These are phyloP conservation scores for Cinara cedri DNA, from an alignment of 2,888 invertebrate species.

Conservation along the genomic window DNA sequence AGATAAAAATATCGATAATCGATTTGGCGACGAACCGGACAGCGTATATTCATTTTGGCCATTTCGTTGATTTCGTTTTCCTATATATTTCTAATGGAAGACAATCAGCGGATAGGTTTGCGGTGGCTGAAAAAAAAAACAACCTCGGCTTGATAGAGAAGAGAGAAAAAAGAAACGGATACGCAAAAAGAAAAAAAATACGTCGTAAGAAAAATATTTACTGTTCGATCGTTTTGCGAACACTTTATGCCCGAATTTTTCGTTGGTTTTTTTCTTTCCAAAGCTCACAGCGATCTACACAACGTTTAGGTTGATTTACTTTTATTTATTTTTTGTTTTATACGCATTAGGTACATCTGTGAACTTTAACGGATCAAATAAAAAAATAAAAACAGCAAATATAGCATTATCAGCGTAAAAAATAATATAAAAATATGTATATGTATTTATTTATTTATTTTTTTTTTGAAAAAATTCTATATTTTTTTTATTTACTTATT, in stretches of 20 bases:
- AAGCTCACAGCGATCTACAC: too few relatives aligned
- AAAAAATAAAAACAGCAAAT: too few relatives aligned
- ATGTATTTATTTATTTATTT: too few relatives aligned
- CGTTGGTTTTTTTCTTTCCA: too few relatives aligned
- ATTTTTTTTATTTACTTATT: too few relatives aligned
- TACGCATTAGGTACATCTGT: too few relatives aligned
- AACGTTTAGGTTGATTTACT: too few relatives aligned
- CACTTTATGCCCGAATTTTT: background rate
- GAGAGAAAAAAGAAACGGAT: background rate
- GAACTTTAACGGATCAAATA: too few relatives aligned
- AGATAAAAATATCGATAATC: background rate
- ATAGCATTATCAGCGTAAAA: too few relatives aligned
- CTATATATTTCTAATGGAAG: background rate
- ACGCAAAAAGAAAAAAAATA: background rate
- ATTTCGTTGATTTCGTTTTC: background rate
- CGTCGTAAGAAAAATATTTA: conserved; percentile 19
- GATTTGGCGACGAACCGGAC: background rate
- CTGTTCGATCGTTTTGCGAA: conserved; percentile 2
- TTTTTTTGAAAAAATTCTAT: too few relatives aligned
- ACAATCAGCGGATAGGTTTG: background rate
- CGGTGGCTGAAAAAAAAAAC: background rate
- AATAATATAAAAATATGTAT: too few relatives aligned
- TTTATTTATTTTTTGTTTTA: too few relatives aligned
- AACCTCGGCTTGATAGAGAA: background rate
- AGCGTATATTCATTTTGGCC: background rate